phyloP scores from a whole-genome alignment of 2,797 vertebrate species.

The Typhlichthys eigenmanni region DNA sequence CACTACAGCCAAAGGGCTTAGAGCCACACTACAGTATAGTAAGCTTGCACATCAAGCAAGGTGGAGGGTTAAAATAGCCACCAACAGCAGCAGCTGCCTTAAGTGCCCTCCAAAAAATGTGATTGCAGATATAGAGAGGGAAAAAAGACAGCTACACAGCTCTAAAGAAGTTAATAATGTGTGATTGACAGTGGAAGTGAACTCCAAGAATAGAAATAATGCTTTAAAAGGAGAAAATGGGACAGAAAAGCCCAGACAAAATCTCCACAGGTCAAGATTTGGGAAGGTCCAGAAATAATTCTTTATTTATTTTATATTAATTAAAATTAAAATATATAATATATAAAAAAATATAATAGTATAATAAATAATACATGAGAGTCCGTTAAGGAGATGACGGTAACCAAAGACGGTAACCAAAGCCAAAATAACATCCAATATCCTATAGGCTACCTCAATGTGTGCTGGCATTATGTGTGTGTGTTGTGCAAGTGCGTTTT shows the following conservation, averaged over 20 bases:
- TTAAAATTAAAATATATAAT: too few species aligned
- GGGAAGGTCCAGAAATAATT: not conserved
- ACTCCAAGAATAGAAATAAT: not conserved
- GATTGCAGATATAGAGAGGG: slow-evolving; percentile 24
- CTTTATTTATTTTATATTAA: not conserved
- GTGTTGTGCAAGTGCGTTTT: not conserved
- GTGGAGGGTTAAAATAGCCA: slow-evolving; percentile 65
- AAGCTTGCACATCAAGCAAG: slow-evolving; percentile 52
- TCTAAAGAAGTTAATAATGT: not conserved
- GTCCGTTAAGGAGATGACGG: slow-evolving; percentile 5
- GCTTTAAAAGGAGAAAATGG: not conserved
- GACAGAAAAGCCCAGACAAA: not conserved
- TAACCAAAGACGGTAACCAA: not conserved
- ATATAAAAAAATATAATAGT: not conserved
- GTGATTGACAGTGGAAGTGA: not conserved
- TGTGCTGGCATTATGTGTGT: slow-evolving; percentile 1
- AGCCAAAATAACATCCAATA: slow-evolving; percentile 2
- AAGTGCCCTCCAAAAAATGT: slow-evolving; percentile 53
- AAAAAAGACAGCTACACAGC: not conserved
- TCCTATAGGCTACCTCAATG: not conserved
- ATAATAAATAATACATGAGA: too few species aligned
- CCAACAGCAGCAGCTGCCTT: slow-evolving; percentile 44
- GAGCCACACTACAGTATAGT: slow-evolving; percentile 39
- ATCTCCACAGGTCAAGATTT: not conserved
- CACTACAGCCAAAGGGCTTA: not conserved